phyloP scores from a whole-genome alignment of 2,113 vertebrate genomes.

The Marmota flaviventris region DNA sequence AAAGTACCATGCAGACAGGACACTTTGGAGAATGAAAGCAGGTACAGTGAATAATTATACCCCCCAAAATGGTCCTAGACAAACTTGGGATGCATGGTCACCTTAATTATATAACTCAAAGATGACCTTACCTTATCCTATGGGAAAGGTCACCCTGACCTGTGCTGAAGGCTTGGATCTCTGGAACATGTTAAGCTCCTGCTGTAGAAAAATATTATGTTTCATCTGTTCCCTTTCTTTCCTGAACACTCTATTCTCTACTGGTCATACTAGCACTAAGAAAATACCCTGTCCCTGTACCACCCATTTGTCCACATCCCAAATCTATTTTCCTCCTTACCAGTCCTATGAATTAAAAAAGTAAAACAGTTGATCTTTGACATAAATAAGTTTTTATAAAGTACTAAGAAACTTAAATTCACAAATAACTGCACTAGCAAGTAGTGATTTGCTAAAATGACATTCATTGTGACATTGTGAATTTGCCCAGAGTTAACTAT shows the following conservation, averaged over 20 bases:
- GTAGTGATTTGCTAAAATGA: slow-evolving; percentile 42
- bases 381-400: slow-evolving; percentile 27
- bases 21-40: not conserved
- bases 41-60: not conserved
- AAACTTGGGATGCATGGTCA: not conserved
- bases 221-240: slow-evolving; percentile 19
- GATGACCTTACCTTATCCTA: not conserved
- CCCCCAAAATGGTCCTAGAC: not conserved
- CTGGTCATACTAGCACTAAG: not conserved
- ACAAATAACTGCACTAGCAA: slow-evolving; percentile 11
- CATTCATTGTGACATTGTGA: not conserved
- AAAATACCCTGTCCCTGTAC: not conserved
- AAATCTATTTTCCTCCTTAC: not conserved
- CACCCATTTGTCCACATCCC: not conserved
- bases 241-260: not conserved
- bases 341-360: not conserved
- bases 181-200: not conserved
- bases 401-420: slow-evolving; percentile 54
- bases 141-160: not conserved
- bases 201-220: slow-evolving; percentile 27
- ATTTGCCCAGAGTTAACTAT: slow-evolving; percentile 44
- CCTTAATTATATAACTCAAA: not conserved
- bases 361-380: not conserved
- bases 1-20: not conserved
- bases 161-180: not conserved